phyloP scores from a whole-genome alignment of 2,797 vertebrate genomes.

The Sebastes baramenuke region DNA sequence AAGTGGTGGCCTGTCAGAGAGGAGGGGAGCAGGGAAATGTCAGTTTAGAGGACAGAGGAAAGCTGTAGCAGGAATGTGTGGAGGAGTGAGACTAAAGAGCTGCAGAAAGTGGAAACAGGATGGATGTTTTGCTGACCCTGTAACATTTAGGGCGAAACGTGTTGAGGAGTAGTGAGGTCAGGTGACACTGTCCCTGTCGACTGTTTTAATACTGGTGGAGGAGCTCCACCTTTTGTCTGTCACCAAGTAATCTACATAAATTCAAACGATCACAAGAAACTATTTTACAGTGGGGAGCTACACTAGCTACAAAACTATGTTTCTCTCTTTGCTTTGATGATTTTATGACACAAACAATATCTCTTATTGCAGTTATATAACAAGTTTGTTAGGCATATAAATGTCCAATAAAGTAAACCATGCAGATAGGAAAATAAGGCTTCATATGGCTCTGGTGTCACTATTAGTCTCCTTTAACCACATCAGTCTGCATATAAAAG shows the following conservation, averaged over 20 bases:
- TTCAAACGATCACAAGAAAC: slow-evolving; percentile 28
- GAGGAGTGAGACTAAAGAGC: slow-evolving; percentile 22
- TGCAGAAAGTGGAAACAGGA: slow-evolving; percentile 49
- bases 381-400: slow-evolving; percentile 8
- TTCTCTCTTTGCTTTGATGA: background rate
- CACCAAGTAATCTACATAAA: slow-evolving; percentile 24
- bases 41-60: slow-evolving; percentile 46
- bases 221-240: background rate
- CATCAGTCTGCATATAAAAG: slow-evolving; percentile 55
- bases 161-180: slow-evolving; percentile 12
- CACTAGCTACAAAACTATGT: background rate
- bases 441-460: slow-evolving; percentile 12
- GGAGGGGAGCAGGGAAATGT: slow-evolving; percentile 45
- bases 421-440: background rate
- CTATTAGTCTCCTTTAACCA: background rate
- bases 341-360: slow-evolving; percentile 4
- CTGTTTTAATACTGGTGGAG: background rate
- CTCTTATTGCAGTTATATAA: background rate
- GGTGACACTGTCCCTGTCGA: slow-evolving; percentile 76
- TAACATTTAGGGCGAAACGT: slow-evolving; percentile 12
- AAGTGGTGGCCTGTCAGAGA: slow-evolving; percentile 79
- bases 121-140: slow-evolving; percentile 38
- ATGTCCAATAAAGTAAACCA: slow-evolving; percentile 9
- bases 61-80: slow-evolving; percentile 24
- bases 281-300: background rate